Conservation (phyloP, 30 jellyfish, hydroid and myxozoan genomes). For the Aurelia coerulea region DNA sequence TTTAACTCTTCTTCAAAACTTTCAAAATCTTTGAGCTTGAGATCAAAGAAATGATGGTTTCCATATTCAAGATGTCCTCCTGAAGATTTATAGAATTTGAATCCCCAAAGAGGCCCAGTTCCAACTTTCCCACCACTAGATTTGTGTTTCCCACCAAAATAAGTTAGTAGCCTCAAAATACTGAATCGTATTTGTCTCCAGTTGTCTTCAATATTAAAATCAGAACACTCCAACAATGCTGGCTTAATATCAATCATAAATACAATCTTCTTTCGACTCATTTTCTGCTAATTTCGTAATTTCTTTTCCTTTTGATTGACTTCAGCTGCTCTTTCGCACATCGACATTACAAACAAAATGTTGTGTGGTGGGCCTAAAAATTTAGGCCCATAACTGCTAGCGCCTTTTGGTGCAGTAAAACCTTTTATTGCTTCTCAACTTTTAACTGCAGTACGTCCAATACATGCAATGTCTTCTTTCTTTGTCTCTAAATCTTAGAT, state of each 20-base stretch:
- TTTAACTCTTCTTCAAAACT: constrained; percentile 72
- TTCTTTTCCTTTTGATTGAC: too few relatives aligned
- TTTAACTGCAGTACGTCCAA: too few relatives aligned
- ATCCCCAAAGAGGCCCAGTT: constrained; percentile 87
- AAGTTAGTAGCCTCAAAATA: constrained; percentile 54
- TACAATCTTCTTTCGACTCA: constrained; percentile 57
- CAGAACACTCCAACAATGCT: not conserved
- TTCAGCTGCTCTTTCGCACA: too few relatives aligned
- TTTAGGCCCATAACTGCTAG: too few relatives aligned
- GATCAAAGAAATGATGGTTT: constrained; percentile 69
- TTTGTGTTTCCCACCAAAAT: constrained; percentile 47
- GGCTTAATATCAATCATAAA: constrained; percentile 75
- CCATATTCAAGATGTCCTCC: constrained; percentile 69
- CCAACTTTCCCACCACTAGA: constrained; percentile 22
- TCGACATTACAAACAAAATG: too few relatives aligned
- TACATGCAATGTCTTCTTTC: too few relatives aligned
- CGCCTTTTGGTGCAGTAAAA: too few relatives aligned
- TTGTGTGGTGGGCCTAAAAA: too few relatives aligned
- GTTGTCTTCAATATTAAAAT: not conserved
- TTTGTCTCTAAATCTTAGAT: too few relatives aligned
- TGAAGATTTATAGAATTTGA: constrained; percentile 75
- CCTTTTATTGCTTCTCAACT: too few relatives aligned
- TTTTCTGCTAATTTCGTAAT: not conserved
- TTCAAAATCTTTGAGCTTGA: constrained; percentile 58
- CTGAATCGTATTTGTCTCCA: constrained; percentile 47